Evolutionary conservation across 2,797 vertebrate genomes (phyloP), one percentile per base, ranked within the genome.

Genomic region (Anguilla pacifica): DNA sequence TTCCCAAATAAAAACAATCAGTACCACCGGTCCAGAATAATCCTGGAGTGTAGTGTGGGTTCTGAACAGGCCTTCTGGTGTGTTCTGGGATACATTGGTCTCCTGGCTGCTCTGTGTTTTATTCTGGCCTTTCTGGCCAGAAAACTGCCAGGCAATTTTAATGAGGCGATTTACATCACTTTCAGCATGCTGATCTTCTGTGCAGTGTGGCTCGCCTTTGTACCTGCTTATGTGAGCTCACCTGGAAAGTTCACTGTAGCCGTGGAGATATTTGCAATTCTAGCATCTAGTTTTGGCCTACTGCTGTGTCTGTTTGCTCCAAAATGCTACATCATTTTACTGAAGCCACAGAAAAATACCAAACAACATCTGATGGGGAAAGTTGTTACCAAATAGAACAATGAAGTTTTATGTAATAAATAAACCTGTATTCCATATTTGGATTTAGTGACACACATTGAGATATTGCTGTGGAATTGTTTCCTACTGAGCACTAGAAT

Each of bases 121-220:
- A 28, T 95, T 59, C 86, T 96, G 55, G 96, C 96, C 11, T 96
- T 95, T 87, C 89, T 96, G 57, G 96, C 96, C 0, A 93, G 95
- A 0, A 95, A 95, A 82, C 90, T 96, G 46, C 95, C 96, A 0
- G 95, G 94, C 0, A 95, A 95, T 88, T 96, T 96, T 88, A 96
- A 96, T 0, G 96, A 96, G 77, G 96, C 95, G 2, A 96, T 95
- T 86, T 96, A 92, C 82, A 96, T 96, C 84, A 96, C 96, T 13
- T 96, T 96, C 77, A 96, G 95, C 88, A 96, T 96, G 93, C 83
- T 96, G 85, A 96, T 96, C 87, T 96, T 96, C 89, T 95, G 94
- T 85, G 94, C 94, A 1, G 96, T 96, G 70, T 96, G 96, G 95
- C 85, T 96, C n/a, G 93, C 96, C n/a, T 96, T 96, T 87, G 92